These are phyloP conservation scores for Natator depressus DNA, from an alignment of 2,113 vertebrate genomes.

Conservation along the genomic window DNA sequence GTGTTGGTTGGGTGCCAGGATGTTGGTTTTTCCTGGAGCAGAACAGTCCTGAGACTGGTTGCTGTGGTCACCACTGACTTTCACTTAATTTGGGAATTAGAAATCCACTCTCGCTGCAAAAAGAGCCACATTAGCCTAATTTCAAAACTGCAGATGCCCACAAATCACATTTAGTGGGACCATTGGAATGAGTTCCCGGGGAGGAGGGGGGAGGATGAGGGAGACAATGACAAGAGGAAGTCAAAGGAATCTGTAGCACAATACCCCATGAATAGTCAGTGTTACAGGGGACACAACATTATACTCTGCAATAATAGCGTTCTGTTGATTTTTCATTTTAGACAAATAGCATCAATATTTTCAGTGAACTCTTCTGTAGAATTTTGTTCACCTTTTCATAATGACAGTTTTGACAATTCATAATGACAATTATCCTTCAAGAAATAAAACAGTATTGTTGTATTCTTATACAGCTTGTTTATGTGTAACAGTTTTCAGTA, in stretches of 20 bases:
- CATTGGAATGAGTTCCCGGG: slow-evolving; percentile 54
- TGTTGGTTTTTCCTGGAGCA: slow-evolving; percentile 26
- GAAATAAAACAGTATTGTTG: neutral
- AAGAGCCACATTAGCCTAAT: slow-evolving; percentile 57
- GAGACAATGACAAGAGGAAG: slow-evolving; percentile 39
- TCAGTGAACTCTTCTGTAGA: neutral
- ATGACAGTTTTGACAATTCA: neutral
- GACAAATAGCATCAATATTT: neutral
- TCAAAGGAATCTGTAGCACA: neutral
- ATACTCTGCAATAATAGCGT: neutral
- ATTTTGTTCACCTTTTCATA: neutral
- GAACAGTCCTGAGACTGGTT: neutral
- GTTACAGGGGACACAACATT: neutral
- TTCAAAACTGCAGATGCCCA: neutral
- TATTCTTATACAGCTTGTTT: neutral
- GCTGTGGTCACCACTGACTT: slow-evolving; percentile 13
- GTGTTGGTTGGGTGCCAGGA: neutral
- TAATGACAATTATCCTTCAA: neutral
- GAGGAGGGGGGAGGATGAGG: slow-evolving; percentile 35
- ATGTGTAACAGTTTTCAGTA: neutral
- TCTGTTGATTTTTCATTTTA: neutral
- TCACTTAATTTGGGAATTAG: slow-evolving; percentile 36
- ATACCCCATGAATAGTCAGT: neutral
- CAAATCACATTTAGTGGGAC: slow-evolving; percentile 2
- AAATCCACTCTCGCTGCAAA: slow-evolving; percentile 59